A percentile compares a stretch with the other conserved stretches of the same genome.
These are phyloP conservation scores for Plestiodon gilberti DNA, from an alignment of 2,113 vertebrate genomes.

Conservation along the genomic window DNA sequence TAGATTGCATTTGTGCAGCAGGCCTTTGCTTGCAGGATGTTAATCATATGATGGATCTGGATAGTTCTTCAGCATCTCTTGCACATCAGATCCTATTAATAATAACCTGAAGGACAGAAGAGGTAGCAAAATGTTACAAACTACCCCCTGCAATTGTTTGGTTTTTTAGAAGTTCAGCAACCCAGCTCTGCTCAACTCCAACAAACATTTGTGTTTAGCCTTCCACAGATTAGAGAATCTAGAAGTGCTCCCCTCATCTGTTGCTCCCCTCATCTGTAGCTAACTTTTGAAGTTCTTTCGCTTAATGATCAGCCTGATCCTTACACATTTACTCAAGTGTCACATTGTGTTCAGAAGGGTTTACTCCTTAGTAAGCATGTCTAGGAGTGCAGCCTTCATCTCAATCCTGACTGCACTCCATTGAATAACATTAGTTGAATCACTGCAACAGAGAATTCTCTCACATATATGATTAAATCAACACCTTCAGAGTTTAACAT, in stretches of 20 bases:
- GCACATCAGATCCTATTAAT: neutral
- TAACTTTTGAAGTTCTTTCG: too few relatives aligned
- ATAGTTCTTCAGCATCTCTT: neutral
- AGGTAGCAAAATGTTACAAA: neutral
- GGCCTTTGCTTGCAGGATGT: neutral
- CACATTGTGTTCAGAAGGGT: neutral
- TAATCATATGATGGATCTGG: neutral
- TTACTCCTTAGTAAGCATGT: neutral
- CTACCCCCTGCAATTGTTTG: neutral
- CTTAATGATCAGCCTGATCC: neutral
- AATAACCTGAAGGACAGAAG: neutral
- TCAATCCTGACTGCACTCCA: neutral
- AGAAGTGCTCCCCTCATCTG: neutral
- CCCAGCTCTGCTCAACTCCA: neutral
- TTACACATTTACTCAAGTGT: neutral
- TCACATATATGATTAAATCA: conserved; percentile 40
- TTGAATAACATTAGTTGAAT: neutral
- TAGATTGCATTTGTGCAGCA: neutral
- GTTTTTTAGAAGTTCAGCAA: neutral
- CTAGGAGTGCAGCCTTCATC: neutral
- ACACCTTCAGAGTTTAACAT: conserved; percentile 4
- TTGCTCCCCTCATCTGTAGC: too few relatives aligned
- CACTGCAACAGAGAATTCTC: conserved; percentile 48
- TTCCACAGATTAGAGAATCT: neutral
- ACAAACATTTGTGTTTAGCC: neutral